Conservation (phyloP, 2,888 invertebrate genomes). For the Phrixothrix hirtus region DNA sequence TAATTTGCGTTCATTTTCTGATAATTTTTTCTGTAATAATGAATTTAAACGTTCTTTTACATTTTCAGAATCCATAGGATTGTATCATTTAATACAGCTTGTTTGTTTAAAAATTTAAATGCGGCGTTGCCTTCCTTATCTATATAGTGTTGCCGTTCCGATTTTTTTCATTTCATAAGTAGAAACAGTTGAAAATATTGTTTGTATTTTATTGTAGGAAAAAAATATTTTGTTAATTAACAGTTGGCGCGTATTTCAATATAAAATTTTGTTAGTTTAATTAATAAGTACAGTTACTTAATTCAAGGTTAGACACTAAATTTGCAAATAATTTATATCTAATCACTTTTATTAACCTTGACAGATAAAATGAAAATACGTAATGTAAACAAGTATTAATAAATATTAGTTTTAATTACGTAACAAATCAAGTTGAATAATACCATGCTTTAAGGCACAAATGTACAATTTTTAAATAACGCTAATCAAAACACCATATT, state of each 20-base stretch:
- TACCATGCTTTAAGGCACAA: no score
- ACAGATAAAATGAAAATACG: no score
- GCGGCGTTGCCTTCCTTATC: background rate
- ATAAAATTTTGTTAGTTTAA: background rate
- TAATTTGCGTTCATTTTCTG: slow-evolving; percentile 33
- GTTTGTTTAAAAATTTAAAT: background rate
- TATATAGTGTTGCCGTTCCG: no score
- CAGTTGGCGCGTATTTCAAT: background rate
- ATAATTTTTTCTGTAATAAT: slow-evolving; percentile 39
- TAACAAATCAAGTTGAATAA: no score
- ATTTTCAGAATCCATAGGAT: slow-evolving; percentile 40
- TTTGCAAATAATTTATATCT: background rate
- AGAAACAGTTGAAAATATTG: no score
- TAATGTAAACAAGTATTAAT: no score
- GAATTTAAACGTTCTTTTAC: slow-evolving; percentile 41
- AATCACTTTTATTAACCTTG: background rate
- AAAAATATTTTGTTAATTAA: no score
- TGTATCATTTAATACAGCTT: background rate
- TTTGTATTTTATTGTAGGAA: no score
- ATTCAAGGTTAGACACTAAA: background rate
- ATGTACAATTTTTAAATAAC: no score
- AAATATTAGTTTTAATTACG: no score
- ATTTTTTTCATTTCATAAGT: no score
- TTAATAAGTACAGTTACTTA: background rate
- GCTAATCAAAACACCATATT: background rate